These are phyloP conservation scores for Orchesella cincta DNA, from an alignment of 1,140 invertebrate species.

Conservation along the genomic window DNA sequence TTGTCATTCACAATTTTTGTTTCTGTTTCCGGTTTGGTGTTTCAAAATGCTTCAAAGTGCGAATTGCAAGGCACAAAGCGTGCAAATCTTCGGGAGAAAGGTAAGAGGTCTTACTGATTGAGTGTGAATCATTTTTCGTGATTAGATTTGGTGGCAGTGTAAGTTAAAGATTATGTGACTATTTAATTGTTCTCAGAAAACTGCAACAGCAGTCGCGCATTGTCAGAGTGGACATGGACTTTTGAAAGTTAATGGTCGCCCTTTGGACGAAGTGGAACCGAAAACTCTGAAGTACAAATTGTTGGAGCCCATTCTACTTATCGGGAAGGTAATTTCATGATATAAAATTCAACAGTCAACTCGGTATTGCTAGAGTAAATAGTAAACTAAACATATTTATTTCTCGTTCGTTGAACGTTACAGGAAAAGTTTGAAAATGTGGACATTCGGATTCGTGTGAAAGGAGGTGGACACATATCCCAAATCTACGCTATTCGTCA, in stretches of 20 bases:
- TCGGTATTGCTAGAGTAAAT: too few species aligned
- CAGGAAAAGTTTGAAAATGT: slow-evolving; percentile 92
- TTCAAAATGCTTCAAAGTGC: too few species aligned
- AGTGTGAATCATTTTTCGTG: not conserved
- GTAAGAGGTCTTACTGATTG: slow-evolving; percentile 58
- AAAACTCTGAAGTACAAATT: slow-evolving; percentile 94
- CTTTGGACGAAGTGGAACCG: slow-evolving; percentile 91
- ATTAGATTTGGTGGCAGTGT: not conserved
- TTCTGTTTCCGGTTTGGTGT: too few species aligned
- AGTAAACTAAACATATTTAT: too few species aligned
- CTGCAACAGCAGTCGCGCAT: slow-evolving; percentile 96
- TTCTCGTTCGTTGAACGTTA: too few species aligned
- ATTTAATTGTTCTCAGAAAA: slow-evolving; percentile 75
- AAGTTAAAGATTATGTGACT: not conserved
- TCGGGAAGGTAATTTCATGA: slow-evolving; percentile 78
- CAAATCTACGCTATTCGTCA: slow-evolving; percentile 99
- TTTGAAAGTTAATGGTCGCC: slow-evolving; percentile 93
- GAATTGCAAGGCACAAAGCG: slow-evolving; percentile 89
- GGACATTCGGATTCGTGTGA: slow-evolving; percentile 95
- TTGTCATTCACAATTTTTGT: too few species aligned
- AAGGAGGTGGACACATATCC: slow-evolving; percentile 96
- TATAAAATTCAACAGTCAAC: not conserved
- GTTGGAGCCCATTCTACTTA: slow-evolving; percentile 91
- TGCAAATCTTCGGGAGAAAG: slow-evolving; percentile 97
- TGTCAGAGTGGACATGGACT: slow-evolving; percentile 93